Evolutionary conservation across 2,113 vertebrate genomes (phyloP), one percentile per base, ranked within the genome.

Genomic region (Ardeotis arabs): DNA sequence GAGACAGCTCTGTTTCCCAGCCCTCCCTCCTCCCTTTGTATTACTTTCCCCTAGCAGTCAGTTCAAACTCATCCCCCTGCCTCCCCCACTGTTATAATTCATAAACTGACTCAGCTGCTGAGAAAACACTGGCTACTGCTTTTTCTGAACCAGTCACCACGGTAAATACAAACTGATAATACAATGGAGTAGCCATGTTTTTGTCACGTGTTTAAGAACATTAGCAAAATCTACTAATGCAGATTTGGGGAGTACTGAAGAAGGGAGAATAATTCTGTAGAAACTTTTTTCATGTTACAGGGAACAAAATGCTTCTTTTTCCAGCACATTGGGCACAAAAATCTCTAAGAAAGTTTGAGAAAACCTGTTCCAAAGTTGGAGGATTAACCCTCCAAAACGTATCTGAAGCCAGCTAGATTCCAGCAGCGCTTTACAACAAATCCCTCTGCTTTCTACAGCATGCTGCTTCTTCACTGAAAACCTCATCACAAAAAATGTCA

Each of bases 231-330:
- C 39, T 27, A 9, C 14, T 9, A 35, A 35, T 35, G 35, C 7
- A 35, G 35, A n/a, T 35, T 63, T 56, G 9, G 11, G 6, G 18
- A 74, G 8, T 44, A 14, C 0, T 37, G 18, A 52, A 50, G 20
- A 44, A 50, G 27, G 11, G 13, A 39, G 17, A 63, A 58, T 4
- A 88, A 68, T 14, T 28, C 22, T 18, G 16, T 7, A 35, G 11
- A 20, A 23, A 13, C 4, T 2, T 28, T 33, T 76, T 77, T n/a
- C 4, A 0, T 15, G 4, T 39, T 39, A 12, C 0, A 1, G 31
- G 19, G 55, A 83, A 52, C 3, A 37, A 55, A 67, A 4, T 0
- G 5, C 28, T 78, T 60, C 0, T 47, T 67, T 80, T 12, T 22
- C 10, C 31, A 59, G 3, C 27, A 29, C 2, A 10, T 25, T 84